Percentiles rank a stretch among this genome's conserved stretches.
phyloP scores from a whole-genome alignment of 2,797 vertebrate genomes.

The Sebastes steindachneri region DNA sequence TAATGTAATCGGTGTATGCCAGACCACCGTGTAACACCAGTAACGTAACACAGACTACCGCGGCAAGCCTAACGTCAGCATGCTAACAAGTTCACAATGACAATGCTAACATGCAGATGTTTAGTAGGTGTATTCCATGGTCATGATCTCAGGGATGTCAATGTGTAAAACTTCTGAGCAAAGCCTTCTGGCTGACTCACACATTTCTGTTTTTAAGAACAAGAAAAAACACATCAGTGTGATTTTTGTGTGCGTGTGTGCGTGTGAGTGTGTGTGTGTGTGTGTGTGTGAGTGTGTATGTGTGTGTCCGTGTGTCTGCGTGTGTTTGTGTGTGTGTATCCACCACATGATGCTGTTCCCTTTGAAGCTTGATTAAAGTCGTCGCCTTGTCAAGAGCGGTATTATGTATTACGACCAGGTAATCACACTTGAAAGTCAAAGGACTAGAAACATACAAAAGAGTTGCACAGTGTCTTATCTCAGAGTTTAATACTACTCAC shows the following conservation, averaged over 20 bases:
- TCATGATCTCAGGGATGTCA: not conserved
- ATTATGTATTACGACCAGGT: conserved; percentile 37
- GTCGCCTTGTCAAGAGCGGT: conserved; percentile 31
- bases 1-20: too few species aligned
- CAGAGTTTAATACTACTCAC: conserved; percentile 34
- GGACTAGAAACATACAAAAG: conserved; percentile 34
- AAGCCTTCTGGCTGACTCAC: not conserved
- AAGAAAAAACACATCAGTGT: not conserved
- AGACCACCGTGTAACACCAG: too few species aligned
- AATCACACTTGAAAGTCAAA: conserved; percentile 66
- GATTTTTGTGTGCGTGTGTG: not conserved
- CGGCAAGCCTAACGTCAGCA: not conserved
- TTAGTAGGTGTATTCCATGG: not conserved
- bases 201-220: conserved; percentile 1
- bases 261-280: not conserved
- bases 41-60: too few species aligned
- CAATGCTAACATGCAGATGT: not conserved
- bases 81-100: not conserved
- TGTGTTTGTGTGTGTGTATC: not conserved
- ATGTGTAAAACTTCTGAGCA: not conserved
- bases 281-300: not conserved
- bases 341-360: conserved; percentile 11
- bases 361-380: conserved; percentile 67
- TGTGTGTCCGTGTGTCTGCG: not conserved
- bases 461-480: conserved; percentile 32